Base-by-base conservation (phyloP, 2,113 vertebrate genomes). In the Poeciliopsis occidentalis region DNA sequence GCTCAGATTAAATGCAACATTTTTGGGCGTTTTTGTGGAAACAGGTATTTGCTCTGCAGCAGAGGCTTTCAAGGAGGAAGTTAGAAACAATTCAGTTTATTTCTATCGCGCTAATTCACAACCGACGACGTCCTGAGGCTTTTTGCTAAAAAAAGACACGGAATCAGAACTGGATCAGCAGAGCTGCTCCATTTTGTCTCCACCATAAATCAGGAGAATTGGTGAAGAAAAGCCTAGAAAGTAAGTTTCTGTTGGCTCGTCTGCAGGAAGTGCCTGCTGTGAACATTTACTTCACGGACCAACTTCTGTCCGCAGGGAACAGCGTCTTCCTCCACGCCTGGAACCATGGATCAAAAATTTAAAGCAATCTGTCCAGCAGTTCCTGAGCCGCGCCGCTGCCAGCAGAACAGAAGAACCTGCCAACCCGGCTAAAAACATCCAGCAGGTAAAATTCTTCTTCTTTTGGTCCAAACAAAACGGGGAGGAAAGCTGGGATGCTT, bases 401-500 rank as follows among this genome's bases (percentile, higher is more conserved):
- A 64, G 8, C 31, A 34, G 22, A 64, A 64, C 44, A 47, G 44
- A 47, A 19, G 15, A 47, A 47, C 44, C 31, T 37, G 63, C 32
- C 19, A 64, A 19, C 32, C 37, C 17, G 32, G 15, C 6, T 61
- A 22, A 27, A 71, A 22, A 26, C 22, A 60, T 19, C 8, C n/a
- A 24, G 4, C 29, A 19, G 31, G 29, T 51, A 39, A 11, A 41
- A 32, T 62, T 34, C 13, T 57, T 29, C 26, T 63, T 8, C 32
- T 75, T 61, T 61, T 8, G 15, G 37, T 62, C 39, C 12, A 62
- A 29, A 47, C 30, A 34, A 63, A 65, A 39, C 29, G 71, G 64
- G 30, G 68, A 73, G 81, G 65, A 62, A 27, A 68, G 64, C 54
- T 1, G 22, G 60, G 60, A 39, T 73, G 74, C 61, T 75, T 64